Percentiles rank a stretch among this genome's conserved stretches.
phyloP scores from a whole-genome alignment of 2,113 vertebrate species.

The Prochilodus magdalenae region DNA sequence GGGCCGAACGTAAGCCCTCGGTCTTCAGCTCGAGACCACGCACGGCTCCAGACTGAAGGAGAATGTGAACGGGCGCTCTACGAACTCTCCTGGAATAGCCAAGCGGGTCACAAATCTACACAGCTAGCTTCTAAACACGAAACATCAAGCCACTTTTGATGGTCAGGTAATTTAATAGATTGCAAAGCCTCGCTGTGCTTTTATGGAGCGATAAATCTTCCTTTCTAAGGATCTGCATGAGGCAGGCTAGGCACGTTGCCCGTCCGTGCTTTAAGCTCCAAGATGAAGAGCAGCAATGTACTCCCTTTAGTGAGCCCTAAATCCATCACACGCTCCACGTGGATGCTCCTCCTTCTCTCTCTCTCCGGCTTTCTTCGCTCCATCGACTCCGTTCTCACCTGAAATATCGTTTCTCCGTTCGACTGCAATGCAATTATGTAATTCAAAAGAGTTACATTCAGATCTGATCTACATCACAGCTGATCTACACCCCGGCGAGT shows the following conservation, averaged over 20 bases:
- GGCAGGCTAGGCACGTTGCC: slow-evolving; percentile 26
- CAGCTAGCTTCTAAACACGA: slow-evolving; percentile 31
- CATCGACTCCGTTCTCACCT: too few relatives aligned
- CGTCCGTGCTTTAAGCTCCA: slow-evolving; percentile 50
- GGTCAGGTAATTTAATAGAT: slow-evolving; percentile 67
- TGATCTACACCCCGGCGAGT: too few relatives aligned
- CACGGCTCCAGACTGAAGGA: not conserved
- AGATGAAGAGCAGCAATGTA: slow-evolving; percentile 57
- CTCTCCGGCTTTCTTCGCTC: not conserved
- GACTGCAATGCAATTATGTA: not conserved
- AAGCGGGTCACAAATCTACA: slow-evolving; percentile 42
- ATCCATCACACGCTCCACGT: slow-evolving; percentile 44
- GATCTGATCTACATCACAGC: too few relatives aligned
- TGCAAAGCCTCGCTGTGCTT: slow-evolving; percentile 54
- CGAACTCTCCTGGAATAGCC: not conserved
- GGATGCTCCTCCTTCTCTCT: not conserved
- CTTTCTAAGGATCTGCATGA: slow-evolving; percentile 38
- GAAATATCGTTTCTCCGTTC: not conserved
- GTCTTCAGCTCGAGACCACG: not conserved
- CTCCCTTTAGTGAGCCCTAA: slow-evolving; percentile 53
- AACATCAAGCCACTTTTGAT: slow-evolving; percentile 56
- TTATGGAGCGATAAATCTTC: slow-evolving; percentile 64
- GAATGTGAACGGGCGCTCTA: not conserved
- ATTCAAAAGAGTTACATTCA: too few relatives aligned
- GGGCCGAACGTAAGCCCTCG: not conserved